A percentile compares a stretch with the other conserved stretches of the same genome.
phyloP scores from a whole-genome alignment of 2,888 invertebrate species.

The Drosophila nr. perissopoda region DNA sequence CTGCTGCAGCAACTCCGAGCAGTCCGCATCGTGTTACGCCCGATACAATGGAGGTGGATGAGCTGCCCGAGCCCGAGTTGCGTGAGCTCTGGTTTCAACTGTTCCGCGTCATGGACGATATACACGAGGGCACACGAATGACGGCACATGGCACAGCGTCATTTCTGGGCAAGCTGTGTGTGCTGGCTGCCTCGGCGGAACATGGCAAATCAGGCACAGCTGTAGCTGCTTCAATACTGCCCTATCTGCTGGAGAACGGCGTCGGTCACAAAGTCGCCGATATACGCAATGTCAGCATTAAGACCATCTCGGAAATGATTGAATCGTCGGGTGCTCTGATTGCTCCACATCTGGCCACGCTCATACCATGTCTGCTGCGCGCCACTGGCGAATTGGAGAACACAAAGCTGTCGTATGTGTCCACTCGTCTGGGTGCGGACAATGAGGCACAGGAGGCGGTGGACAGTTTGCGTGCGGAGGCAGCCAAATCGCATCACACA shows the following conservation, averaged over 20 bases:
- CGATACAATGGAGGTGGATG: slow-evolving; percentile 71
- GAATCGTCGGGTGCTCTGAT: slow-evolving; percentile 91
- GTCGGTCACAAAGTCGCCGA: slow-evolving; percentile 92
- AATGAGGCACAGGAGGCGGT: slow-evolving; percentile 90
- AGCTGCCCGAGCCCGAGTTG: slow-evolving; percentile 84
- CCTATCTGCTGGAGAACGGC: slow-evolving; percentile 92
- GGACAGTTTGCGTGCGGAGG: slow-evolving; percentile 92
- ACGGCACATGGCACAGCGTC: slow-evolving; percentile 90
- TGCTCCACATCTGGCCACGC: slow-evolving; percentile 91
- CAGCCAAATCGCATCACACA: slow-evolving; percentile 93
- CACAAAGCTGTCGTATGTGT: slow-evolving; percentile 91
- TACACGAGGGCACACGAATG: slow-evolving; percentile 93
- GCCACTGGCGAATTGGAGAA: slow-evolving; percentile 95
- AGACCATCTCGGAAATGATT: slow-evolving; percentile 94
- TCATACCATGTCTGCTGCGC: slow-evolving; percentile 93
- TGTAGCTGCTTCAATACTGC: slow-evolving; percentile 91
- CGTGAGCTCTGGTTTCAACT: slow-evolving; percentile 89
- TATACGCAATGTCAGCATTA: slow-evolving; percentile 92
- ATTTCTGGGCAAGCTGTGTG: slow-evolving; percentile 91
- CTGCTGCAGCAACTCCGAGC: neutral
- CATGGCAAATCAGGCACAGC: slow-evolving; percentile 91
- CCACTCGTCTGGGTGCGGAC: slow-evolving; percentile 90
- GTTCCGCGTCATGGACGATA: slow-evolving; percentile 97
- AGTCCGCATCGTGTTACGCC: slow-evolving; percentile 31
- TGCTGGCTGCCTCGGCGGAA: slow-evolving; percentile 88